Conservation (phyloP, 2,113 vertebrate genomes). For the Alligator mississippiensis region DNA sequence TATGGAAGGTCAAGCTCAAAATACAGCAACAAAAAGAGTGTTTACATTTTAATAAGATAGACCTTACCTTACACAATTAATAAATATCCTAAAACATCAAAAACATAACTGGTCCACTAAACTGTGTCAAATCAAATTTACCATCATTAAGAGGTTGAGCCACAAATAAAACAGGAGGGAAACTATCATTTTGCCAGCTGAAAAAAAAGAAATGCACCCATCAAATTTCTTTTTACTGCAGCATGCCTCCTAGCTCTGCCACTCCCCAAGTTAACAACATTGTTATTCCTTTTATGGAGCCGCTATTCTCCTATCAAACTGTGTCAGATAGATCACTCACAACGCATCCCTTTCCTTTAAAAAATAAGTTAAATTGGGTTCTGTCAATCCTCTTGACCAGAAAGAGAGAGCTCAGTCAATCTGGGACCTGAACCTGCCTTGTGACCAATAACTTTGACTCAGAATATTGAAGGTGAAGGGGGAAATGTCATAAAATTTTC, state of each 20-base stretch:
- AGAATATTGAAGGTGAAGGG: background rate
- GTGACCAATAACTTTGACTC: conserved; percentile 1
- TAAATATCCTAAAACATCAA: background rate
- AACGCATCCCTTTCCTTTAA: conserved; percentile 26
- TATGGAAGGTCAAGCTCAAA: conserved; percentile 39
- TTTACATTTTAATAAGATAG: conserved; percentile 23
- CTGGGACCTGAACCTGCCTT: conserved; percentile 7
- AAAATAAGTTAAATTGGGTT: conserved; percentile 31
- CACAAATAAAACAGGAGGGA: background rate
- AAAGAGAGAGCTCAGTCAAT: conserved; percentile 13
- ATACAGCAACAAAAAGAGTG: background rate
- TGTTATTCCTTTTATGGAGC: background rate
- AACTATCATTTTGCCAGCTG: background rate
- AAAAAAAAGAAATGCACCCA: background rate
- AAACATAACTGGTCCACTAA: background rate
- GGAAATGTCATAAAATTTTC: background rate
- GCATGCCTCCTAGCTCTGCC: conserved; percentile 8
- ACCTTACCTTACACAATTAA: conserved; percentile 23
- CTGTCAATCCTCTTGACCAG: conserved; percentile 42
- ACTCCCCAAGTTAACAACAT: conserved; percentile 22
- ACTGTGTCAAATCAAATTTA: conserved; percentile 24
- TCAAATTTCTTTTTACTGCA: background rate
- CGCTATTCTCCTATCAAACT: conserved; percentile 26
- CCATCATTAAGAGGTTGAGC: background rate
- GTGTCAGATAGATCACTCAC: conserved; percentile 2